Evolutionary conservation across 2,113 vertebrate species (phyloP), one percentile per base, ranked within the genome.

Genomic region (Ptilorrhoa leucosticta): DNA sequence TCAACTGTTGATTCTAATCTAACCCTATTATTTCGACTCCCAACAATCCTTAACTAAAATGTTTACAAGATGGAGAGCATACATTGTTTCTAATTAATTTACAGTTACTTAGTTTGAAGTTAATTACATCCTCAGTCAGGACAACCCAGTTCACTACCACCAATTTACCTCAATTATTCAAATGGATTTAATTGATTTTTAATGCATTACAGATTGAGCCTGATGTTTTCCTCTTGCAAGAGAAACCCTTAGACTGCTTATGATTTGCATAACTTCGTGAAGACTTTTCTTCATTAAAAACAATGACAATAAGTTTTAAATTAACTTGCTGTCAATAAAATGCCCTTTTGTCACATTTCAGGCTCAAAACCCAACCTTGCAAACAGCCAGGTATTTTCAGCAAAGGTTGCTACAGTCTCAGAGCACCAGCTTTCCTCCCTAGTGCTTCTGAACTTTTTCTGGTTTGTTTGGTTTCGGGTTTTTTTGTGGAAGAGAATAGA

Each of bases 141-240:
- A 86, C 82, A 87, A 94, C 65, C 61, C 88, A 87, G 63, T 85
- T 92, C 26, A 16, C 80, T 92, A 95, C 83, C 76, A 78, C 33
- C 84, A 77, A 93, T 93, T 96, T 97, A 95, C 83, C 76, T 83
- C 81, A 92, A 85, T 79, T 95, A 96, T 89, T 91, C 70, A 65
- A 92, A 95, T 89, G 79, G 75, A 79, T 39, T 84, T 83, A 85
- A 84, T 63, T 90, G 75, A 85, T 50, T 95, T 94, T 94, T 90
- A 96, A 94, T 80, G 91, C 82, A 75, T 93, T 75, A 30, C 70
- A 63, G 82, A 95, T 61, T 69, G 56, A 86, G 76, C 63, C 70
- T 80, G n/a, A 81, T 57, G 51, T 31, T 86, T 79, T 91, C 37
- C 77, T 93, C 96, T 91, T 79, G 63, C 51, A 45, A 60, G 75